A percentile compares a stretch with the other conserved stretches of the same genome.
Evolutionary conservation across 2,888 invertebrate species (phyloP).

Genomic region (Arge pagana): DNA sequence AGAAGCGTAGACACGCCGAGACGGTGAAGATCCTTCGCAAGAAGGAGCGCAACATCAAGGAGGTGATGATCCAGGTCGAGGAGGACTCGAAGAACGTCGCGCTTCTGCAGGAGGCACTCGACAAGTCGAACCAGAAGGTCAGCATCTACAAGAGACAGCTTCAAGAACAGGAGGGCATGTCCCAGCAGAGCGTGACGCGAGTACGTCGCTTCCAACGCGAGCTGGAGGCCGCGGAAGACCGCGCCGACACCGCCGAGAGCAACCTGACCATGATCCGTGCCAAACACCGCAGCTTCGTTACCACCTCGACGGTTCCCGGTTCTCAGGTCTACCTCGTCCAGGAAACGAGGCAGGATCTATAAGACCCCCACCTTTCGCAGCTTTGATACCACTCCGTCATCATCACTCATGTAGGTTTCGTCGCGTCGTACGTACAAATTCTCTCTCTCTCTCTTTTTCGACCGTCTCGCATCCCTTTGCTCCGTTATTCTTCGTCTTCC

Average conservation of each 20-base stretch:
- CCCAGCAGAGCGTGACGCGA: slow-evolving; percentile 90
- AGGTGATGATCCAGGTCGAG: slow-evolving; percentile 92
- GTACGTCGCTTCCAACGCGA: slow-evolving; percentile 98
- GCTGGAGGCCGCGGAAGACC: slow-evolving; percentile 95
- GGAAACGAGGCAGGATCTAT: slow-evolving; percentile 70
- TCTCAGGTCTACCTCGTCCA: slow-evolving; percentile 90
- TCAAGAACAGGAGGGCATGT: slow-evolving; percentile 91
- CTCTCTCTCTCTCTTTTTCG: no score
- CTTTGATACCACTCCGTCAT: slow-evolving; percentile 16
- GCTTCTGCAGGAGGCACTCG: slow-evolving; percentile 87
- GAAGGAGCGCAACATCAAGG: slow-evolving; percentile 97
- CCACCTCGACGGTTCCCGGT: slow-evolving; percentile 90
- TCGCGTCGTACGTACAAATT: no score
- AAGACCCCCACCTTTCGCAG: slow-evolving; percentile 27
- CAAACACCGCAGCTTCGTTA: slow-evolving; percentile 97
- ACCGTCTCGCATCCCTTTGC: no score
- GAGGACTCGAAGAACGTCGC: slow-evolving; percentile 96
- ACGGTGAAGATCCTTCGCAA: slow-evolving; percentile 97
- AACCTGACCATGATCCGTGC: slow-evolving; percentile 93
- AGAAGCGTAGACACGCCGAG: slow-evolving; percentile 95
- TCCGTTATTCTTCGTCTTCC: no score
- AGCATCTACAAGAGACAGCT: slow-evolving; percentile 95
- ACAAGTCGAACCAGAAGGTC: slow-evolving; percentile 86
- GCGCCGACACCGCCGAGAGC: slow-evolving; percentile 93
- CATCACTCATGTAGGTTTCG: slow-evolving; percentile 21